These are phyloP conservation scores for Leptopilina myrica DNA, from an alignment of 2,888 invertebrate genomes.

Conservation along the genomic window DNA sequence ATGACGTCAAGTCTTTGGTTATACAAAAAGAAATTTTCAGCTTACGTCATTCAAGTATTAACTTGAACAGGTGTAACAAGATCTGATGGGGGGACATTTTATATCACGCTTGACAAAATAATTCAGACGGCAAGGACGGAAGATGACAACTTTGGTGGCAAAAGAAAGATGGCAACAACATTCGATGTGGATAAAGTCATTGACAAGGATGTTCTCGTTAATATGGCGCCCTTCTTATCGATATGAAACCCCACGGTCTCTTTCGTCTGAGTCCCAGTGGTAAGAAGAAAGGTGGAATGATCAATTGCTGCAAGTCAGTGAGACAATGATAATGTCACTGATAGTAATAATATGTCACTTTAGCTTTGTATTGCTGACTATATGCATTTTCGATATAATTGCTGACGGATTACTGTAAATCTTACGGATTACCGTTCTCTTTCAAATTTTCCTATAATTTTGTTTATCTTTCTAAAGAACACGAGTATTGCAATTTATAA, in stretches of 20 bases:
- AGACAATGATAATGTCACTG: too few relatives aligned
- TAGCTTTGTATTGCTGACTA: too few relatives aligned
- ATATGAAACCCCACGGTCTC: neutral
- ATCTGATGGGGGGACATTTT: slow-evolving; percentile 5
- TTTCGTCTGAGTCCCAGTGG: neutral
- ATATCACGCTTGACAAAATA: slow-evolving; percentile 56
- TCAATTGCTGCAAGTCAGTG: too few relatives aligned
- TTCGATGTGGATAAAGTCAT: slow-evolving; percentile 58
- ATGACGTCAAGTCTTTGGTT: too few relatives aligned
- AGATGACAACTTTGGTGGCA: slow-evolving; percentile 51
- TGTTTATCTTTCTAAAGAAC: too few relatives aligned
- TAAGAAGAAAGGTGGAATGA: slow-evolving; percentile 4
- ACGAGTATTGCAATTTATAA: too few relatives aligned
- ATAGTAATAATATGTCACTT: too few relatives aligned
- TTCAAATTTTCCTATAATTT: too few relatives aligned
- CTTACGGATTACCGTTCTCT: too few relatives aligned
- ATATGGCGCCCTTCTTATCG: slow-evolving; percentile 49
- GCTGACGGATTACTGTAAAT: too few relatives aligned
- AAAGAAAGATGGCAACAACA: neutral
- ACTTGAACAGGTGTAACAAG: slow-evolving; percentile 20
- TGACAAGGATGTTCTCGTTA: slow-evolving; percentile 56
- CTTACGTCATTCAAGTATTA: slow-evolving; percentile 32
- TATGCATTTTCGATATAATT: too few relatives aligned
- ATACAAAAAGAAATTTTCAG: neutral
- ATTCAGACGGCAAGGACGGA: slow-evolving; percentile 56